phyloP scores from a whole-genome alignment of 64 coral and sea anemone genomes.

The Pocillopora damicornis region DNA sequence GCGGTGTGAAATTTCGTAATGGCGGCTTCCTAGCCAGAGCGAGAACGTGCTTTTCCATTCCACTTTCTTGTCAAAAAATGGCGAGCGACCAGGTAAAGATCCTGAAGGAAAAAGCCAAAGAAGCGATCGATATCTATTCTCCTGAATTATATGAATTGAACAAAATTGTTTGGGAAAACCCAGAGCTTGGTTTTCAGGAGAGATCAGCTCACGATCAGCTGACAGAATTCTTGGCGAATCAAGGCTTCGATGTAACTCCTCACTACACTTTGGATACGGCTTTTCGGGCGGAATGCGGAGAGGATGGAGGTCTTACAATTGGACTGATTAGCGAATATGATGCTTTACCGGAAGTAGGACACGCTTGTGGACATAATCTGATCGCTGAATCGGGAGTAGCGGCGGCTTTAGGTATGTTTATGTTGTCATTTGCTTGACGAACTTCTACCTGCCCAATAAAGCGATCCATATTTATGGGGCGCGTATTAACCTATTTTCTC shows the following conservation, averaged over 20 bases:
- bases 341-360: conserved; percentile 79
- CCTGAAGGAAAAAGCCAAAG: conserved; percentile 27
- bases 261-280: conserved; percentile 42
- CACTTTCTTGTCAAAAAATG: conserved; percentile 1
- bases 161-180: conserved; percentile 65
- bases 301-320: conserved; percentile 56
- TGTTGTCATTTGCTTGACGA: background rate
- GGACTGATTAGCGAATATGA: conserved; percentile 82
- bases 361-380: conserved; percentile 86
- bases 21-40: too few relatives aligned
- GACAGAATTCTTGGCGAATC: conserved; percentile 50
- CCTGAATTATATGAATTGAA: conserved; percentile 47
- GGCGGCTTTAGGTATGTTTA: conserved; percentile 58
- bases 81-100: background rate
- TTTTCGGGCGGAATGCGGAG: conserved; percentile 51
- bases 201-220: conserved; percentile 37
- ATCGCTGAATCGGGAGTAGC: conserved; percentile 75
- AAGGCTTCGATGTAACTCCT: conserved; percentile 41
- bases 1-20: conserved; percentile 58
- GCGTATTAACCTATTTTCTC: too few relatives aligned
- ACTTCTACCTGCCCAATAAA: background rate
- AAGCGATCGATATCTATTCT: conserved; percentile 35
- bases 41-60: too few relatives aligned
- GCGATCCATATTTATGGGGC: too few relatives aligned
- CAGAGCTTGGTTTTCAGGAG: conserved; percentile 66